These are phyloP conservation scores for Venusia cambrica DNA, from an alignment of 2,888 invertebrate species.

Conservation along the genomic window DNA sequence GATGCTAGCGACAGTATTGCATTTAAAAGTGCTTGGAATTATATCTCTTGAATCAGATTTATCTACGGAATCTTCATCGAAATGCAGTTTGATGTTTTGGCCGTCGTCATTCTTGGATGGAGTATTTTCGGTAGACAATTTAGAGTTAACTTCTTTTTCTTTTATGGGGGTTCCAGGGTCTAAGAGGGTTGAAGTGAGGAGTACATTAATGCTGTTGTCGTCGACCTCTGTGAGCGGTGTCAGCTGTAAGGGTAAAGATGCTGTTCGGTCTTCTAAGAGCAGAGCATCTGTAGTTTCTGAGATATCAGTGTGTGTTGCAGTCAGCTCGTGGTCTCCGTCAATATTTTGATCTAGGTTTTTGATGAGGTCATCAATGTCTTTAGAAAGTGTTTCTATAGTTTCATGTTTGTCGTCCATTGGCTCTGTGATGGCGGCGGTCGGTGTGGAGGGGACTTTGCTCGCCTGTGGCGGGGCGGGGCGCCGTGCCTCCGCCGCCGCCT, in stretches of 20 bases:
- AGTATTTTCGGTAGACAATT: conserved; percentile 55
- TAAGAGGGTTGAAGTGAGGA: no score
- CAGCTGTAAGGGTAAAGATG: conserved; percentile 41
- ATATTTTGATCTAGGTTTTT: conserved; percentile 69
- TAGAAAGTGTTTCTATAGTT: conserved; percentile 67
- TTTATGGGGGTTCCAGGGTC: conserved; percentile 63
- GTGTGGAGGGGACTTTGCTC: conserved; percentile 32
- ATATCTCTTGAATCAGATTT: conserved; percentile 63
- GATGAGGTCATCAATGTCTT: conserved; percentile 73
- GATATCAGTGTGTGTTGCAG: conserved; percentile 24
- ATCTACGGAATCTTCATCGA: conserved; percentile 67
- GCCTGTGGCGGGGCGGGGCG: conserved; percentile 40
- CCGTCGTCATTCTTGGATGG: conserved; percentile 69
- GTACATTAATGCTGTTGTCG: conserved; percentile 53
- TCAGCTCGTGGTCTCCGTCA: conserved; percentile 55
- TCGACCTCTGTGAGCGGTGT: conserved; percentile 57
- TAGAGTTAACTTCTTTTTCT: conserved; percentile 49
- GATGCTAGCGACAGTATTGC: conserved; percentile 66
- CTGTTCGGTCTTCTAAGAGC: no score
- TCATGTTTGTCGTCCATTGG: conserved; percentile 60
- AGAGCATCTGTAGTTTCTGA: no score
- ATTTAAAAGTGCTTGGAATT: conserved; percentile 62
- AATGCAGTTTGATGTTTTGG: conserved; percentile 70
- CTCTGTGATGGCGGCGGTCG: conserved; percentile 40
- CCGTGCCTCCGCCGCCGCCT: conserved; percentile 56